Evolutionary conservation across 2,888 invertebrate genomes (phyloP).

Genomic region (Acanthosepion lycidas): DNA sequence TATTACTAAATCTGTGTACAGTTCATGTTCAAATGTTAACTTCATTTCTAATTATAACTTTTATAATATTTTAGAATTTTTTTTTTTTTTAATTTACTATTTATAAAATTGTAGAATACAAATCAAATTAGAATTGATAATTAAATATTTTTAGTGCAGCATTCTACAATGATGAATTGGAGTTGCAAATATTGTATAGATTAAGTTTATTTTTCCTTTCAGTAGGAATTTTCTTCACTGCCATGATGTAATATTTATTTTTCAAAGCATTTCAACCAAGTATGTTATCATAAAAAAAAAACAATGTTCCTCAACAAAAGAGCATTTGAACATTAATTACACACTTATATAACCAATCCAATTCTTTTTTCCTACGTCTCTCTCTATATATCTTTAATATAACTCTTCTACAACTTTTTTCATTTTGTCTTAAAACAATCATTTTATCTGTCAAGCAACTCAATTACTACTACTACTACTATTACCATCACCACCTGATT

Average conservation of each 20-base stretch:
- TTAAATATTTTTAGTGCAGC: too few relatives aligned
- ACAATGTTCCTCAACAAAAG: background rate
- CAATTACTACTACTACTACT: background rate
- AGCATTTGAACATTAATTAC: background rate
- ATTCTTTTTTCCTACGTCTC: background rate
- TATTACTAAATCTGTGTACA: background rate
- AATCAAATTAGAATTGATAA: too few relatives aligned
- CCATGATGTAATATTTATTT: too few relatives aligned
- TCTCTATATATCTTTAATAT: background rate
- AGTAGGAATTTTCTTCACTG: too few relatives aligned
- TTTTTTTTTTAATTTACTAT: too few relatives aligned
- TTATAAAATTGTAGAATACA: too few relatives aligned
- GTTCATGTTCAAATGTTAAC: background rate
- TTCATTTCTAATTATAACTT: background rate
- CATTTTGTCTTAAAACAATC: background rate
- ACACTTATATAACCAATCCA: background rate
- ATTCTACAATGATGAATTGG: too few relatives aligned
- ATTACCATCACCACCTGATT: background rate
- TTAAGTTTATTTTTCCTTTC: too few relatives aligned
- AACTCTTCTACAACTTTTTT: background rate
- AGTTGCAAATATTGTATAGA: too few relatives aligned
- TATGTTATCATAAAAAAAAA: too few relatives aligned
- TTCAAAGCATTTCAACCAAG: too few relatives aligned
- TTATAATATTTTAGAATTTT: too few relatives aligned
- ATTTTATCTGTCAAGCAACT: background rate